phyloP scores from a whole-genome alignment of 2,888 invertebrate species.

The Nymphalis c-album region DNA sequence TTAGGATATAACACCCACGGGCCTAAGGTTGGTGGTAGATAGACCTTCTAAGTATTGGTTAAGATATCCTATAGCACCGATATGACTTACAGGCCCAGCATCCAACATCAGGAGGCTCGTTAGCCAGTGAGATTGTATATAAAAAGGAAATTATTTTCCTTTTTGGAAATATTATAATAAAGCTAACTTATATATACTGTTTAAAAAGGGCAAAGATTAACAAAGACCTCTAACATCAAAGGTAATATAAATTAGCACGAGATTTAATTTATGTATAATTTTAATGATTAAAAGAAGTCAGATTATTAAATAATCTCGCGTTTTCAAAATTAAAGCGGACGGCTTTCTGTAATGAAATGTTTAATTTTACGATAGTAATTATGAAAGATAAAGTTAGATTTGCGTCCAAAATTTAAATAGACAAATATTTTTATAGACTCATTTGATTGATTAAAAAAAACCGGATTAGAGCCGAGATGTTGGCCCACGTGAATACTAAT shows the following conservation, averaged over 20 bases:
- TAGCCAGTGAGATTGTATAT: too few relatives aligned
- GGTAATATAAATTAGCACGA: constrained; percentile 20
- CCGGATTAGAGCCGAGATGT: too few relatives aligned
- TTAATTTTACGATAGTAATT: constrained; percentile 10
- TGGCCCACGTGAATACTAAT: too few relatives aligned
- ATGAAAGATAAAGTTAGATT: not conserved
- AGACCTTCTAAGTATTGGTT: too few relatives aligned
- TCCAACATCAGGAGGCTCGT: not conserved
- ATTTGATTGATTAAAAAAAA: too few relatives aligned
- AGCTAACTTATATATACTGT: constrained; percentile 1
- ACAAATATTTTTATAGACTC: too few relatives aligned
- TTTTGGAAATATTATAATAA: not conserved
- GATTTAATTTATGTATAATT: constrained; percentile 14
- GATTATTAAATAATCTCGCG: not conserved
- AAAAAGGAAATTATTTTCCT: not conserved
- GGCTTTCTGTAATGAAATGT: not conserved
- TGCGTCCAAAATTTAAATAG: too few relatives aligned
- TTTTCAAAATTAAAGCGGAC: constrained; percentile 2
- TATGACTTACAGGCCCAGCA: too few relatives aligned
- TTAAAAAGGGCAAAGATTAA: constrained; percentile 9
- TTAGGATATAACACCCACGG: too few relatives aligned
- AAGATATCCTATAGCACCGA: too few relatives aligned
- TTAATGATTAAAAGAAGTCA: constrained; percentile 10
- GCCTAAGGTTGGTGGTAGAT: too few relatives aligned
- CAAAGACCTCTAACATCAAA: constrained; percentile 18